phyloP scores from a whole-genome alignment of 2,888 invertebrate species.

The Conistra vaccinii region DNA sequence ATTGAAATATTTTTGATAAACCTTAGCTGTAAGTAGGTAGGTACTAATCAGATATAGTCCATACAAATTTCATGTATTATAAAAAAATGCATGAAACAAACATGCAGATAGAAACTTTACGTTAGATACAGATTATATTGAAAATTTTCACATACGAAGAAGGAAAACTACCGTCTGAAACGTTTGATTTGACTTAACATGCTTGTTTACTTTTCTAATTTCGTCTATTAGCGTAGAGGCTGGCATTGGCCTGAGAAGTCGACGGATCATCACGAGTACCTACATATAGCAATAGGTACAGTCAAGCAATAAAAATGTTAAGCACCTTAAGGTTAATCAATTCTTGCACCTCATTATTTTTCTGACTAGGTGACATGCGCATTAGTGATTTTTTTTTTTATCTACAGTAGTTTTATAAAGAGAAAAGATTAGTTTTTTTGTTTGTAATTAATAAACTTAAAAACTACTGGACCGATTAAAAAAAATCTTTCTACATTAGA shows the following conservation, averaged over 20 bases:
- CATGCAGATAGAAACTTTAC: not conserved
- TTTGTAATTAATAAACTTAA: too few species aligned
- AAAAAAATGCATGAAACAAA: too few species aligned
- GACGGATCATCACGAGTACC: conserved; percentile 29
- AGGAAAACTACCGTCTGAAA: conserved; percentile 49
- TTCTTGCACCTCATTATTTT: not conserved
- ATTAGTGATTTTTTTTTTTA: too few species aligned
- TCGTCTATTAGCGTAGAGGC: conserved; percentile 39
- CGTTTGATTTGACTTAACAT: conserved; percentile 28
- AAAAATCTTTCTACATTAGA: not conserved
- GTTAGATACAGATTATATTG: not conserved
- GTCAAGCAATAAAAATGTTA: not conserved
- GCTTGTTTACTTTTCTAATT: conserved; percentile 55
- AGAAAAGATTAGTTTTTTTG: too few species aligned
- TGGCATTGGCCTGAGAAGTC: conserved; percentile 27
- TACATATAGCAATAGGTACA: not conserved
- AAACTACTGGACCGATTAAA: not conserved
- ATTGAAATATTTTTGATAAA: not conserved
- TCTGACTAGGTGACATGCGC: not conserved
- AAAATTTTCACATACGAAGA: conserved; percentile 2
- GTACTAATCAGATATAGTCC: not conserved
- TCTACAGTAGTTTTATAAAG: too few species aligned
- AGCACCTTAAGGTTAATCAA: not conserved
- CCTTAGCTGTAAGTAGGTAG: not conserved
- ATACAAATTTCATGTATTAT: too few species aligned